Evolutionary conservation across 1,140 invertebrate genomes (phyloP), one percentile per base, ranked within the genome.

Genomic region (Mactra quadrangularis): DNA sequence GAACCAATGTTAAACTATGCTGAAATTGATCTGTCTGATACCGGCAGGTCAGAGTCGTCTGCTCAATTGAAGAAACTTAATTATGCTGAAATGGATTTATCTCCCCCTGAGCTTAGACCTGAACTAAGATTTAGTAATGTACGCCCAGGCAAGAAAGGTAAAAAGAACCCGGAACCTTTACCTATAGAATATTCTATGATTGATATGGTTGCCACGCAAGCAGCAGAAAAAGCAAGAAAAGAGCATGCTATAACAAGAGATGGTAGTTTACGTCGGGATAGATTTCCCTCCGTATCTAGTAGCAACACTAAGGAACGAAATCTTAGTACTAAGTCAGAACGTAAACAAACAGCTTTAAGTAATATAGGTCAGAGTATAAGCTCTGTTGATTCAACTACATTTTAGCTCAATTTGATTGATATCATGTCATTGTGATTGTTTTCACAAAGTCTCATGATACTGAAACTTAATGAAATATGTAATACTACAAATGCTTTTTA

Each of bases 1-100:
- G 87, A 92, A 53, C 85, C 86, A 17, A 83, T 87, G 71, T 76
- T 92, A 22, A 92, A 92, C 59, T 92, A 92, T 86, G 90, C 89
- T 17, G 91, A 92, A 75, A 89, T 91, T 33, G 90, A 91, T 64
- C 75, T 91, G 33, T 82, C 79, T 33, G 79, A 82, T 17, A 45
- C 70, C 4, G 79, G 79, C 13, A 64, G 35, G 35, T 62, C 22
- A 41, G 77, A 81, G 11, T 38, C 17, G 19, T 15, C 22, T 4
- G 11, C 64, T 29, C 77, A 81, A 52, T 17, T 62, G 0, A 57
- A 50, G 9, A 83, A 86, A 53, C 72, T 92, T 13, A 91, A 91
- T 70, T 91, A 91, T 81, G 88, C 89, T 9, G 90, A 91, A 66
- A 83, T 85, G 38, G 85, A 86, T 41, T 66, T 86, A 4, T 68